Conservation (phyloP, 2,113 vertebrate genomes). For the Fregata magnificens region DNA sequence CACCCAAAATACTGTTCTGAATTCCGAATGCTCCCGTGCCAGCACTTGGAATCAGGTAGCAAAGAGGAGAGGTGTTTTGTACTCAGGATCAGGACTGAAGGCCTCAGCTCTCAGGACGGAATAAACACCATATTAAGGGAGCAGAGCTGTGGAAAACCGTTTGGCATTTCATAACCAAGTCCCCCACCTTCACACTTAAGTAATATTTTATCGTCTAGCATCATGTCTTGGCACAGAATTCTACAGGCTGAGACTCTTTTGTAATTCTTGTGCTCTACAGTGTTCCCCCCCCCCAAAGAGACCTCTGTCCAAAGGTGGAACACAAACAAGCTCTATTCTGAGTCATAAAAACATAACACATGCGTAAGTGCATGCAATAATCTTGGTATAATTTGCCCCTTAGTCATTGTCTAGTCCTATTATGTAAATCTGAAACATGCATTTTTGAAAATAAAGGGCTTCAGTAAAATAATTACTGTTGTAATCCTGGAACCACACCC, state of each 20-base stretch:
- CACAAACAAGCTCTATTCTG: slow-evolving; percentile 71
- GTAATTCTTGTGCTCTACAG: slow-evolving; percentile 42
- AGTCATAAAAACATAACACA: slow-evolving; percentile 74
- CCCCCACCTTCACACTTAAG: slow-evolving; percentile 47
- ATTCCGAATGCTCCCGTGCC: background rate
- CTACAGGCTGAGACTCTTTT: slow-evolving; percentile 44
- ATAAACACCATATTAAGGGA: background rate
- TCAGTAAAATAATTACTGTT: slow-evolving; percentile 67
- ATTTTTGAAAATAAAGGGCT: slow-evolving; percentile 72
- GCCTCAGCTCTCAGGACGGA: background rate
- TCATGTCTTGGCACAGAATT: slow-evolving; percentile 36
- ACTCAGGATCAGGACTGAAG: background rate
- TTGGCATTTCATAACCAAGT: slow-evolving; percentile 21
- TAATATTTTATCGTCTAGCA: slow-evolving; percentile 37
- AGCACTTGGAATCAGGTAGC: background rate
- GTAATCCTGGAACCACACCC: slow-evolving; percentile 66
- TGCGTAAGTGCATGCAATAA: slow-evolving; percentile 76
- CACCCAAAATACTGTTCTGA: background rate
- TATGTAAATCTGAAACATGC: slow-evolving; percentile 78
- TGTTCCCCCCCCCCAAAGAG: background rate
- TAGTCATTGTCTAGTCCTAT: slow-evolving; percentile 83
- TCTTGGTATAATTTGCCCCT: slow-evolving; percentile 79
- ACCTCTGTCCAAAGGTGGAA: slow-evolving; percentile 70
- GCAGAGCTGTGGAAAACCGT: background rate
- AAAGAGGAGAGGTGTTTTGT: background rate